Base-by-base conservation (phyloP, 1,140 invertebrate genomes). In the Limonius californicus region DNA sequence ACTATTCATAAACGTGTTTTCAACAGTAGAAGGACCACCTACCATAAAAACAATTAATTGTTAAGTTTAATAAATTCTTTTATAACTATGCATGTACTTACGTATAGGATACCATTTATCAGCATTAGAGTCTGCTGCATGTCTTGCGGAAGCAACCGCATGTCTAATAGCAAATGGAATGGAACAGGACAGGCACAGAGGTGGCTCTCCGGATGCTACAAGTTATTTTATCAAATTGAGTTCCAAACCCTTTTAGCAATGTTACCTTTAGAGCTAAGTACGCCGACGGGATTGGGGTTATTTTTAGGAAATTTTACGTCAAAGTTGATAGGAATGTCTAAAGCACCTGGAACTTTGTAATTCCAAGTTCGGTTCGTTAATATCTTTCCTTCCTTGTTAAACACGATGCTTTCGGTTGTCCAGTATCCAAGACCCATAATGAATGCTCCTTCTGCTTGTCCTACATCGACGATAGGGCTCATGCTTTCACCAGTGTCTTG, bases 391-490 rank as follows among this genome's bases (percentile, higher is more conserved):
- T 85, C 87, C 12, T 79, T 74, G 70, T 90, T 84, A 68, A 86
- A 88, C 2, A 87, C 77, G 27, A 91, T 70, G 62, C 89, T 82
- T 74, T 95, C 92, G 2, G 79, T 72, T 0, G 89, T 85, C 83
- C 86, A 92, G 67, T 89, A 89, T 2, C 93, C 93, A 11, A 92
- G 71, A 2, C 90, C 91, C 92, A 95, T 95, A 0, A 94, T 79
- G 74, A 92, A 91, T 0, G 89, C 88, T 4, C 92, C 94, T 81
- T 95, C 92, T 1, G 85, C 77, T 80, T 97, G 93, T 19, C 93
- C 93, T 16, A 95, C 79, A 73, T 96, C 94, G 18, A 94, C 78
- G 55, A 85, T 76, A 0, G 90, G 91, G 75, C 83, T 92, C 47
- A 92, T 69, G 73, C 88, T 90, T 61, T 84, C 79, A 0, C 90